Evolutionary conservation across 2,113 vertebrate species (phyloP).

Genomic region (Xenopus tropicalis): UCB_Xtro_10.0 CM004451.2:38081501-38082000

Average conservation of each 20-base stretch:
- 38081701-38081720: background rate
- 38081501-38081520: no score
- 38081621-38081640: no score
- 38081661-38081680: slow-evolving; percentile 11
- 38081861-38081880: no score
- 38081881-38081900: no score
- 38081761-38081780: slow-evolving; percentile 6
- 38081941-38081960: background rate
- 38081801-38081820: slow-evolving; percentile 9
- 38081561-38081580: no score
- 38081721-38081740: background rate
- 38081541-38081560: no score
- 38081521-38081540: no score
- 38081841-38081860: background rate
- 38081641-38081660: no score
- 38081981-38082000: slow-evolving; percentile 16
- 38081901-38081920: background rate
- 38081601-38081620: no score
- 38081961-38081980: slow-evolving; percentile 20
- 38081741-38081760: slow-evolving; percentile 1
- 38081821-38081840: background rate
- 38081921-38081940: background rate
- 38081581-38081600: no score
- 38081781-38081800: background rate
- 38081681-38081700: slow-evolving; percentile 15